Conservation (phyloP, 2,888 invertebrate genomes). For the Hirtodrosophila histrioides region DNA sequence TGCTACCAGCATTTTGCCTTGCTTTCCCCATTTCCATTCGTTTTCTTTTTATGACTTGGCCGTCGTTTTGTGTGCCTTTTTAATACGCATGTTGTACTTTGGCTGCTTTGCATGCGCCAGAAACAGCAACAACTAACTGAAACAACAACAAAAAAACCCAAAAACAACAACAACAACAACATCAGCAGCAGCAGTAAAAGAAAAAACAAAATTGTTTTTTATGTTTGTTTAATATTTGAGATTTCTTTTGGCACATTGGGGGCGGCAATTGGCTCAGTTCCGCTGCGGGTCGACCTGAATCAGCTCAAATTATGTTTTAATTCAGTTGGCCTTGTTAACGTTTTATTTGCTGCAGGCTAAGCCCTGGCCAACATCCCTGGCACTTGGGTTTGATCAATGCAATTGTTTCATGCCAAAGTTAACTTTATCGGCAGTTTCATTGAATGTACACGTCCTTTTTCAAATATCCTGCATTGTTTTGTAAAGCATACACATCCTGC, state of each 20-base stretch:
- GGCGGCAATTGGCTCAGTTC: slow-evolving; percentile 15
- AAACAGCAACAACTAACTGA: slow-evolving; percentile 28
- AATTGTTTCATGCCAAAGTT: slow-evolving; percentile 1
- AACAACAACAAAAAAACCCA: not conserved
- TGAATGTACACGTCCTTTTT: no score
- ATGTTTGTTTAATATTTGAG: slow-evolving; percentile 66
- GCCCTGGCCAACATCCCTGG: slow-evolving; percentile 4
- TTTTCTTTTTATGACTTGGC: slow-evolving; percentile 26
- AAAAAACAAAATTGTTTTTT: slow-evolving; percentile 43
- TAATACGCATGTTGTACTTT: slow-evolving; percentile 61
- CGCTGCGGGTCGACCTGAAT: slow-evolving; percentile 23
- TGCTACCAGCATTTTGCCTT: slow-evolving; percentile 76
- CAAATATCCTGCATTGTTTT: no score
- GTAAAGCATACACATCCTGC: no score
- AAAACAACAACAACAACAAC: slow-evolving; percentile 10
- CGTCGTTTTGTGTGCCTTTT: slow-evolving; percentile 56
- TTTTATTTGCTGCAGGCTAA: slow-evolving; percentile 47
- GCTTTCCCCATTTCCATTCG: slow-evolving; percentile 33
- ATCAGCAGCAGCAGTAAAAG: slow-evolving; percentile 13
- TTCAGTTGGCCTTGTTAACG: slow-evolving; percentile 55
- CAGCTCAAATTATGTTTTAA: slow-evolving; percentile 61
- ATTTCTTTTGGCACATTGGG: slow-evolving; percentile 39
- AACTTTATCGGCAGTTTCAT: no score
- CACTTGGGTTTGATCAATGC: slow-evolving; percentile 3
- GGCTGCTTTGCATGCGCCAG: slow-evolving; percentile 51